These are phyloP conservation scores for Drosophila arizonae DNA, from an alignment of 1,140 invertebrate species.

Conservation along the genomic window DNA sequence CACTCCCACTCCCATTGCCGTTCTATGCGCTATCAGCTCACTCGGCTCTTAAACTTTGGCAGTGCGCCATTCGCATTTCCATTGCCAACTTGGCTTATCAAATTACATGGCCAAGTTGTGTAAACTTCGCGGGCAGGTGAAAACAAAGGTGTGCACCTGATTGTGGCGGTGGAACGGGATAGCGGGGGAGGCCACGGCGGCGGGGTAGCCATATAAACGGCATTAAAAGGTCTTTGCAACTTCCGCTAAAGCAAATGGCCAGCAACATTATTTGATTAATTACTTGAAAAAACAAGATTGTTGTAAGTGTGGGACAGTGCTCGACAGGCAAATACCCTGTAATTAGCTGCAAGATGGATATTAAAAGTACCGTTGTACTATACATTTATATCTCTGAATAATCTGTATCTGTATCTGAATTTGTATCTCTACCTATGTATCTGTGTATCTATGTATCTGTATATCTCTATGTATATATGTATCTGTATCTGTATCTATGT, in stretches of 20 bases:
- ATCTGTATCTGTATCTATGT: no score
- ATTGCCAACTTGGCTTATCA: conserved; percentile 63
- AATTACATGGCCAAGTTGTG: conserved; percentile 71
- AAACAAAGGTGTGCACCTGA: background rate
- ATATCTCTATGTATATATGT: no score
- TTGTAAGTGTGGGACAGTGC: background rate
- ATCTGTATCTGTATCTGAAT: no score
- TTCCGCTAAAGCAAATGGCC: conserved; percentile 37
- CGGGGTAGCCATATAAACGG: conserved; percentile 44
- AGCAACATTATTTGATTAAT: conserved; percentile 72
- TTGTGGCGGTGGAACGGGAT: background rate
- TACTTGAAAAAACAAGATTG: conserved; percentile 32
- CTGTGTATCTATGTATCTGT: no score
- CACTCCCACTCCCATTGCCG: background rate
- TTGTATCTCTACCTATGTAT: no score
- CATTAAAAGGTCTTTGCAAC: conserved; percentile 67
- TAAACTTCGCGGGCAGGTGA: background rate
- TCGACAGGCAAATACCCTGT: background rate
- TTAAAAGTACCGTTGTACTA: no score
- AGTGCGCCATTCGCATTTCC: conserved; percentile 23
- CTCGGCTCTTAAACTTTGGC: conserved; percentile 53
- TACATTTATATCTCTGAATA: no score
- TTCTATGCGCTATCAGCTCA: background rate
- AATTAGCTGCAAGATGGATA: background rate
- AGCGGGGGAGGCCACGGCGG: background rate